Evolutionary conservation across 1,140 invertebrate genomes (phyloP).

Genomic region (Trachymyrmex septentrionalis): DNA sequence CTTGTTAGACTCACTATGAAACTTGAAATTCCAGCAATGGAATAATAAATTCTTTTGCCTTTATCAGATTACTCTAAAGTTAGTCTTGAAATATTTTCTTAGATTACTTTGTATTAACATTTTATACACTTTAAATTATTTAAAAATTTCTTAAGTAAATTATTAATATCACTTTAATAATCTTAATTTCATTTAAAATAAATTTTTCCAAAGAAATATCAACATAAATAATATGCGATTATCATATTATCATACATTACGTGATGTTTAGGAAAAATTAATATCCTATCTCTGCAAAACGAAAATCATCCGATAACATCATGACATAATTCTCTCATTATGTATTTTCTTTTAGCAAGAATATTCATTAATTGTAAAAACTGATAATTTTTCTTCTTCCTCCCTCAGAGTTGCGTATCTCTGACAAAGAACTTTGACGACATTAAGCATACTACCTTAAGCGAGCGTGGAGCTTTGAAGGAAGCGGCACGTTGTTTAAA

Average conservation of each 20-base stretch:
- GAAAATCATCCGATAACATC: constrained; percentile 7
- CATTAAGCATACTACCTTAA: constrained; percentile 98
- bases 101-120: too few species aligned
- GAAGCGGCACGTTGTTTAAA: constrained; percentile 98
- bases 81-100: too few species aligned
- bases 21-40: too few species aligned
- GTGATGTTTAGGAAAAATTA: background rate
- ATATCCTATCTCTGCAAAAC: background rate
- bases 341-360: background rate
- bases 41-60: too few species aligned
- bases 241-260: background rate
- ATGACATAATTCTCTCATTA: background rate
- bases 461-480: constrained; percentile 96
- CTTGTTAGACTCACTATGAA: too few species aligned
- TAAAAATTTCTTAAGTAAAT: too few species aligned
- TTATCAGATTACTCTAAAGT: too few species aligned
- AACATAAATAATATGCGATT: too few species aligned
- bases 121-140: too few species aligned
- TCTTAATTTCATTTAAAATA: too few species aligned
- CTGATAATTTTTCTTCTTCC: constrained; percentile 33
- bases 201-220: too few species aligned
- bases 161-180: too few species aligned
- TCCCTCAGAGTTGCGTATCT: constrained; percentile 89
- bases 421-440: constrained; percentile 97
- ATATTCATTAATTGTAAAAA: background rate